A percentile compares a stretch with the other conserved stretches of the same genome.
These are phyloP conservation scores for Ectemnius lituratus DNA, from an alignment of 2,888 invertebrate species.

Conservation along the genomic window DNA sequence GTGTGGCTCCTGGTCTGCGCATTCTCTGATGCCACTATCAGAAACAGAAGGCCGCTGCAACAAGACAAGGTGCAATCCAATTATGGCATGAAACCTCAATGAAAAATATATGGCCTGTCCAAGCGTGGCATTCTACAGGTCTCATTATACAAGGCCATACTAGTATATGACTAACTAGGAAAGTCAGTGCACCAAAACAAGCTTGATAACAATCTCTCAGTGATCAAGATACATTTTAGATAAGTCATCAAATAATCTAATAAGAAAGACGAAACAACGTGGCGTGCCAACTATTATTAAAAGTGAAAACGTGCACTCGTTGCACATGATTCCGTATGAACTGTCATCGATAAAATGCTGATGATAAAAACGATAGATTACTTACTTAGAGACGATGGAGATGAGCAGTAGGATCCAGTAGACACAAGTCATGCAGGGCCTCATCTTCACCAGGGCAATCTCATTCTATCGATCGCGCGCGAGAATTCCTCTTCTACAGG, in stretches of 20 bases:
- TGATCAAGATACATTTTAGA: too few relatives aligned
- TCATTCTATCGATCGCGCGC: constrained; percentile 16
- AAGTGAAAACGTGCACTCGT: not conserved
- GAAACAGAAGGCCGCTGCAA: constrained; percentile 81
- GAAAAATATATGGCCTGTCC: not conserved
- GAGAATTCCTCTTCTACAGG: not conserved
- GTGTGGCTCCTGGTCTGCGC: constrained; percentile 76
- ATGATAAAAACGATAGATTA: constrained; percentile 41
- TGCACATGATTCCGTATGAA: not conserved
- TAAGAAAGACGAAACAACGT: not conserved
- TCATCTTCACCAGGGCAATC: constrained; percentile 76
- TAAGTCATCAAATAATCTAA: too few relatives aligned
- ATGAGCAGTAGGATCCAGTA: constrained; percentile 82
- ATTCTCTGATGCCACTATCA: constrained; percentile 81
- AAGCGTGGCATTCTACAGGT: not conserved
- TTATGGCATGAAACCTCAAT: not conserved
- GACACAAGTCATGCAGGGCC: constrained; percentile 81
- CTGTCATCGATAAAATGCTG: constrained; percentile 11
- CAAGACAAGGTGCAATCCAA: constrained; percentile 53
- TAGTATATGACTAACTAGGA: too few relatives aligned
- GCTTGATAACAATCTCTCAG: too few relatives aligned
- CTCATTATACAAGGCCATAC: not conserved
- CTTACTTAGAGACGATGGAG: constrained; percentile 81
- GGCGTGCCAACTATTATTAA: not conserved
- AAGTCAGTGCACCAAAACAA: too few relatives aligned